Evolutionary conservation across 2,797 vertebrate species (phyloP).

Genomic region (Podargus strigoides): DNA sequence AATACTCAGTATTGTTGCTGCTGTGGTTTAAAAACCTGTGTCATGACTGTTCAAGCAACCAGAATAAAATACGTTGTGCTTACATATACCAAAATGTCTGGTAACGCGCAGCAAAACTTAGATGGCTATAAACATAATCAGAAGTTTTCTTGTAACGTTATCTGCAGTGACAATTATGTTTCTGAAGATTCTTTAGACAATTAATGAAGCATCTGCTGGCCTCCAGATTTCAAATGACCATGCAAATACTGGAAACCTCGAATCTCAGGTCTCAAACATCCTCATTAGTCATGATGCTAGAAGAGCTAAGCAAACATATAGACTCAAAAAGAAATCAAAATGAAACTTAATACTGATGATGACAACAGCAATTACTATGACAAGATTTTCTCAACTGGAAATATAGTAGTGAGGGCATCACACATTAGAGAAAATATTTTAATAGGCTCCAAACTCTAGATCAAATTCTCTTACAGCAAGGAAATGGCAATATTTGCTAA

Average conservation of each 20-base stretch:
- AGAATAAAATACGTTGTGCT: neutral
- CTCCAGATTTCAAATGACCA: neutral
- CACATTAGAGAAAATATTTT: neutral
- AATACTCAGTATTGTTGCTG: neutral
- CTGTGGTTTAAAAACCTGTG: neutral
- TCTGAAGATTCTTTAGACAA: neutral
- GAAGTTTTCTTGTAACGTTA: neutral
- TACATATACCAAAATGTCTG: neutral
- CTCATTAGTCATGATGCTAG: neutral
- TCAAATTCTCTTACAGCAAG: neutral
- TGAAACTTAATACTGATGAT: neutral
- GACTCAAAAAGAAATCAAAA: constrained; percentile 25
- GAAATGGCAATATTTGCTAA: neutral
- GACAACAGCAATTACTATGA: constrained; percentile 26
- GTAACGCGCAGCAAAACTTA: neutral
- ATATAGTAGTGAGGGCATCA: neutral
- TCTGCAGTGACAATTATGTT: neutral
- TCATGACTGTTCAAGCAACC: neutral
- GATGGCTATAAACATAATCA: neutral
- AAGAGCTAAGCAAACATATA: neutral
- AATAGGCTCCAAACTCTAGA: neutral
- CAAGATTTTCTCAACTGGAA: constrained; percentile 31
- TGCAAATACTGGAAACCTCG: neutral
- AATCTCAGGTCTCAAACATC: neutral
- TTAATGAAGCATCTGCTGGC: neutral